Evolutionary conservation across 1,140 invertebrate genomes (phyloP), one percentile per base, ranked within the genome.

Genomic region (Drosophila gunungcola): DNA sequence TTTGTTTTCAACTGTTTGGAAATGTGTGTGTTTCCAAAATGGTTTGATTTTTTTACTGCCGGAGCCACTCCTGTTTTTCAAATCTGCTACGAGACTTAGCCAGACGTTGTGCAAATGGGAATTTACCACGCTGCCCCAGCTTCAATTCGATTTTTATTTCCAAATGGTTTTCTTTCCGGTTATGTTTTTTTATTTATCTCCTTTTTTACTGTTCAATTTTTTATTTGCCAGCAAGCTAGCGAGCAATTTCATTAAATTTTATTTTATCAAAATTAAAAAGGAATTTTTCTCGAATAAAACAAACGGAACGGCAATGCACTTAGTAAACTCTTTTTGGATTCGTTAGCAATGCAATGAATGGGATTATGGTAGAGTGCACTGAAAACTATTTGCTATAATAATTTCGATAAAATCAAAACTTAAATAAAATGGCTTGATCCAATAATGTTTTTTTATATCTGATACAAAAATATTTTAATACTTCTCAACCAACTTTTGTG

Each of bases 251-350:
- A 76, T 68, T 69, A 61, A 62, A 77, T 69, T 77, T n/a, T 41
- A 45, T 77, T 78, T 78, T 56, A 78, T 62, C 56, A 45, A 78
- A 77, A 76, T 77, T 77, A 69, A 61, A 76, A 68, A 41, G 13
- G 32, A 38, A 60, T 76, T 68, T 60, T 42, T 5, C 48, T 57
- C 21, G 41, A 7, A 29, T 42, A 77, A 34, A 69, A 57, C 65
- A 70, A 70, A 57, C 65, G 48, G 21, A 41, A 12, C 5, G n/a
- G 27, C 42, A 29, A 43, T 67, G 29, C 29, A 55, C 64, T 67
- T 65, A 65, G 65, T 57, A 48, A 48, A 57, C 36, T 70, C 39
- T 70, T 69, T 67, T 67, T 48, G 64, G 32, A 16, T 38, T 38
- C 38, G 64, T 65, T 53, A 52, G 38, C 45, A 38, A 29, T n/a